Evolutionary conservation across 2,797 vertebrate genomes (phyloP).

Genomic region (Odontamblyopus rebecca): DNA sequence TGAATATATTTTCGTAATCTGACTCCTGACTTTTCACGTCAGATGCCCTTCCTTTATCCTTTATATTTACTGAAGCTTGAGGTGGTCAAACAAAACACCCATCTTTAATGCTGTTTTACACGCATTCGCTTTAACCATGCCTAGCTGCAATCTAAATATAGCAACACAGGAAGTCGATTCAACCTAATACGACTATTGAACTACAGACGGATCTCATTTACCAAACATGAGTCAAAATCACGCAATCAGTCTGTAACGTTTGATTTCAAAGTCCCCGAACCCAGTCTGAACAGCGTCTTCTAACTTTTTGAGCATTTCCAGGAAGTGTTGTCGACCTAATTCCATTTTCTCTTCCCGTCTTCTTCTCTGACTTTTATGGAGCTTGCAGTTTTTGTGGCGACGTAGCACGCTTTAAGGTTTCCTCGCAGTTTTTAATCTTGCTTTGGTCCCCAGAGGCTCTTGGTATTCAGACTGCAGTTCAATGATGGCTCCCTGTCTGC

Average conservation of each 20-base stretch:
- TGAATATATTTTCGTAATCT: too few relatives aligned
- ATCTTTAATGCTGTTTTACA: background rate
- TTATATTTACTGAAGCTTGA: background rate
- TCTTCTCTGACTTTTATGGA: constrained; percentile 1
- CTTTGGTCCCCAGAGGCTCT: constrained; percentile 1
- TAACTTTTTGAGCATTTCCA: constrained; percentile 10
- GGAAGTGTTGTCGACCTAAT: constrained; percentile 16
- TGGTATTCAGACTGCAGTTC: constrained; percentile 13
- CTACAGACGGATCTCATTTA: background rate
- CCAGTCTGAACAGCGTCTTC: background rate
- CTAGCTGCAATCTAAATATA: background rate
- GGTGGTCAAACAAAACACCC: background rate
- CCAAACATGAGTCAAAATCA: background rate
- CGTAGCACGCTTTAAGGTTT: constrained; percentile 12
- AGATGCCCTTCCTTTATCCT: background rate
- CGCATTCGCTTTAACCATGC: background rate
- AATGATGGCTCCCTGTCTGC: constrained; percentile 3
- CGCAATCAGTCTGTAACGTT: constrained; percentile 1
- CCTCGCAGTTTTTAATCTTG: constrained; percentile 7
- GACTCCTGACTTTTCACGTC: too few relatives aligned
- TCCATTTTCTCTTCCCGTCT: constrained; percentile 1
- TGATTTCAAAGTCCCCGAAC: constrained; percentile 4
- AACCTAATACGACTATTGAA: background rate
- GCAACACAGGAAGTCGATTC: background rate
- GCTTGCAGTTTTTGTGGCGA: constrained; percentile 9